These are phyloP conservation scores for Hemicentrotus pulcherrimus DNA, from an alignment of 35 echinoderm and acorn worm genomes.

Conservation along the genomic window DNA sequence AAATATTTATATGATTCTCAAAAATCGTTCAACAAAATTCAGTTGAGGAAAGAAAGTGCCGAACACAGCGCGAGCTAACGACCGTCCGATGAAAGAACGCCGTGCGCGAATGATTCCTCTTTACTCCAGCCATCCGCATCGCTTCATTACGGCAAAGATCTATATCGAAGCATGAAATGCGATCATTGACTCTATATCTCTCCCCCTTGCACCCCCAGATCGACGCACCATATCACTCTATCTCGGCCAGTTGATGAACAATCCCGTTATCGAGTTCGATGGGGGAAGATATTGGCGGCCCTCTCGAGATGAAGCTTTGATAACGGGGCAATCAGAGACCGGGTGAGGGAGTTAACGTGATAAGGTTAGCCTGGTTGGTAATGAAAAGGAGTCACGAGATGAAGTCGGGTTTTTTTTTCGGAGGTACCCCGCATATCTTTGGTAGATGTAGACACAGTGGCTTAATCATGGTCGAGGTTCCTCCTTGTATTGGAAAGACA, in stretches of 20 bases:
- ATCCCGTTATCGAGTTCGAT: background rate
- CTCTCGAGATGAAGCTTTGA: background rate
- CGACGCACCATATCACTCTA: background rate
- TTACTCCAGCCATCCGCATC: background rate
- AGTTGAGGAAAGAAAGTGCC: background rate
- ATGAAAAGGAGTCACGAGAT: background rate
- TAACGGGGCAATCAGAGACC: background rate
- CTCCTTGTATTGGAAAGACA: background rate
- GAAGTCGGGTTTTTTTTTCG: background rate
- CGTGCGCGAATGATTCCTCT: background rate
- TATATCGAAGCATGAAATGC: background rate
- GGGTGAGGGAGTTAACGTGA: background rate
- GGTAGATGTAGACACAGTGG: background rate
- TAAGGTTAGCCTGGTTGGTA: background rate
- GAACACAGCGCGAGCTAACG: background rate
- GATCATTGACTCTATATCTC: background rate
- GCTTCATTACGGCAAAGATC: background rate
- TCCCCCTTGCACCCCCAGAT: background rate
- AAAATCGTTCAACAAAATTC: background rate
- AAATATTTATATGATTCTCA: background rate
- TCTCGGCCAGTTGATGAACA: slow-evolving; percentile 9
- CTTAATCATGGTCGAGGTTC: background rate
- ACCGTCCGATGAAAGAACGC: background rate
- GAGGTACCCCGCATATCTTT: background rate
- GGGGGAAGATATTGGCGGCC: background rate